Conservation (phyloP, 1,140 invertebrate species). For the Theocolax elegans region DNA sequence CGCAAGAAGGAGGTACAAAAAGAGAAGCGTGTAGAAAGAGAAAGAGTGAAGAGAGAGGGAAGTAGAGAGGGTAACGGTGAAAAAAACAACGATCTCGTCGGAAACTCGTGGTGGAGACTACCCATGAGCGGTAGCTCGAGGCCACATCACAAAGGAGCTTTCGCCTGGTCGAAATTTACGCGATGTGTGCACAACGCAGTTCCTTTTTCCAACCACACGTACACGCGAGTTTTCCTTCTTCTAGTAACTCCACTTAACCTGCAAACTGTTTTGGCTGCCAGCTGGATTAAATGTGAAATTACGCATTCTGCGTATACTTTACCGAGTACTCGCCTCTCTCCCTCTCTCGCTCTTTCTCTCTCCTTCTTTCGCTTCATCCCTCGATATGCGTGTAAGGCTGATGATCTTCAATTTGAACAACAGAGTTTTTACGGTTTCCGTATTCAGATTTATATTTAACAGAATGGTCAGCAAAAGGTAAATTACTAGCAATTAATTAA, state of each 20-base stretch:
- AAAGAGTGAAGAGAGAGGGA: not conserved
- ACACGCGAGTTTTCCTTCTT: not conserved
- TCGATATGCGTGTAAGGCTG: not conserved
- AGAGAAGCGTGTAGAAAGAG: not conserved
- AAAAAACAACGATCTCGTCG: not conserved
- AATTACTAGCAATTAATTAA: too few relatives aligned
- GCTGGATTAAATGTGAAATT: constrained; percentile 27
- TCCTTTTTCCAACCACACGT: not conserved
- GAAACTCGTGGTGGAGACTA: not conserved
- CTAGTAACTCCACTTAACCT: not conserved
- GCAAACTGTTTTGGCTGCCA: constrained; percentile 13
- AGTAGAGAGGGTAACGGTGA: too few relatives aligned
- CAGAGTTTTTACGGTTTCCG: not conserved
- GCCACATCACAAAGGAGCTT: constrained; percentile 19
- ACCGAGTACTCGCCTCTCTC: too few relatives aligned
- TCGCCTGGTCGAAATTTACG: constrained; percentile 13
- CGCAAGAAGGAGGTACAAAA: not conserved
- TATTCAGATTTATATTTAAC: too few relatives aligned
- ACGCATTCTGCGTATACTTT: not conserved
- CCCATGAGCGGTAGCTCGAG: not conserved
- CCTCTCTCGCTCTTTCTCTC: too few relatives aligned
- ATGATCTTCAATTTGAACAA: not conserved
- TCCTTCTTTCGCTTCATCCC: not conserved
- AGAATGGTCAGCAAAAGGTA: too few relatives aligned
- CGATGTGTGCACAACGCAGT: not conserved